phyloP scores from a whole-genome alignment of 2,888 invertebrate species.

The Trichacis sp. region DNA sequence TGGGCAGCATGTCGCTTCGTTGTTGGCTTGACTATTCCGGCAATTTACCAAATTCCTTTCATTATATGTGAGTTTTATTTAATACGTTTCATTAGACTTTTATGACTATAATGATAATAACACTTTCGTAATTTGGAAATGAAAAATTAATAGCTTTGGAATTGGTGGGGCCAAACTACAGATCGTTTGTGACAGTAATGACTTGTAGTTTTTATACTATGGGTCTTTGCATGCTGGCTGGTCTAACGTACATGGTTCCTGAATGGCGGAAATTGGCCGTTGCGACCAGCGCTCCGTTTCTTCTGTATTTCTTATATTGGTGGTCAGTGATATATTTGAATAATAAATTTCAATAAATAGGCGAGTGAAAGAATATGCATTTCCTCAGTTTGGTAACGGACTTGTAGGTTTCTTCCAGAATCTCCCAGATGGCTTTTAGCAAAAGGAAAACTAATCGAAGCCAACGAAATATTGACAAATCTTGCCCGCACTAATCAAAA shows the following conservation, averaged over 20 bases:
- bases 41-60: constrained; percentile 94
- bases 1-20: constrained; percentile 85
- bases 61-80: constrained; percentile 82
- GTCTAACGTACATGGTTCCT: constrained; percentile 85
- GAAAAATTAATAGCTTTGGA: constrained; percentile 79
- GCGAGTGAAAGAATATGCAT: too few species aligned
- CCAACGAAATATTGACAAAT: constrained; percentile 80
- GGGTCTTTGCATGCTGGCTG: constrained; percentile 85
- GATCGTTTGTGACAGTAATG: constrained; percentile 93
- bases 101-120: too few species aligned
- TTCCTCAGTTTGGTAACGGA: too few species aligned
- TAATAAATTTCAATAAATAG: too few species aligned
- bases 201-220: constrained; percentile 92
- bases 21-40: constrained; percentile 91
- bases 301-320: constrained; percentile 86
- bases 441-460: constrained; percentile 84
- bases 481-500: constrained; percentile 85
- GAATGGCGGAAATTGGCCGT: constrained; percentile 87
- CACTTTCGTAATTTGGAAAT: too few species aligned
- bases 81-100: too few species aligned
- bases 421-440: constrained; percentile 93
- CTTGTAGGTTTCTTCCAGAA: constrained; percentile 81
- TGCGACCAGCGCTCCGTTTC: constrained; percentile 87
- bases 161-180: constrained; percentile 89
- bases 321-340: constrained; percentile 70